A percentile compares a stretch with the other conserved stretches of the same genome.
Conservation (phyloP, 2,888 invertebrate genomes). For the Notodonta ziczac region DNA sequence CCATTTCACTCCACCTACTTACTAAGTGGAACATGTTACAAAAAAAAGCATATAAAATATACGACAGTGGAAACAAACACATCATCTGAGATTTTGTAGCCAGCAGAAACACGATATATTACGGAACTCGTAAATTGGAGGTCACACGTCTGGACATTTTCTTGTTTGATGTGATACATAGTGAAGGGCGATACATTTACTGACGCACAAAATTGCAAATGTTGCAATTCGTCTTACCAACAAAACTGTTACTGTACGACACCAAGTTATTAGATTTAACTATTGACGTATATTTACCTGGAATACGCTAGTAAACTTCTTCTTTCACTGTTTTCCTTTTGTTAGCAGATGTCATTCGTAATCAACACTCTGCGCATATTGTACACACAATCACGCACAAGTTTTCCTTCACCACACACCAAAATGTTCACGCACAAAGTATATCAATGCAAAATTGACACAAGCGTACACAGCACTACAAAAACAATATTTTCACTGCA, state of each 20-base stretch:
- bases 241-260: not conserved
- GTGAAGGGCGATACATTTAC: conserved; percentile 65
- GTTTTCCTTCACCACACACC: conserved; percentile 49
- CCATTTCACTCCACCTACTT: conserved; percentile 66
- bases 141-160: conserved; percentile 78
- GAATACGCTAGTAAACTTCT: conserved; percentile 38
- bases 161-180: conserved; percentile 60
- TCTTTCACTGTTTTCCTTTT: conserved; percentile 71
- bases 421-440: conserved; percentile 48
- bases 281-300: conserved; percentile 56
- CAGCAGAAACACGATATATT: conserved; percentile 32
- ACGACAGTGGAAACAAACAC: conserved; percentile 15
- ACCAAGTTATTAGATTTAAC: not conserved
- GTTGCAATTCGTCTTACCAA: conserved; percentile 13
- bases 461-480: conserved; percentile 52
- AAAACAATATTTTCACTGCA: conserved; percentile 50
- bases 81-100: conserved; percentile 6
- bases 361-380: conserved; percentile 80
- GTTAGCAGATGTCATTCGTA: conserved; percentile 80
- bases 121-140: conserved; percentile 64
- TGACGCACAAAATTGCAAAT: conserved; percentile 39
- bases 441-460: conserved; percentile 45
- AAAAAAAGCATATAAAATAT: conserved; percentile 23
- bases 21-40: conserved; percentile 48
- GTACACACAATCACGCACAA: conserved; percentile 67